Base-by-base conservation (phyloP, 1,140 invertebrate species). In the Drosophila cardini region DNA sequence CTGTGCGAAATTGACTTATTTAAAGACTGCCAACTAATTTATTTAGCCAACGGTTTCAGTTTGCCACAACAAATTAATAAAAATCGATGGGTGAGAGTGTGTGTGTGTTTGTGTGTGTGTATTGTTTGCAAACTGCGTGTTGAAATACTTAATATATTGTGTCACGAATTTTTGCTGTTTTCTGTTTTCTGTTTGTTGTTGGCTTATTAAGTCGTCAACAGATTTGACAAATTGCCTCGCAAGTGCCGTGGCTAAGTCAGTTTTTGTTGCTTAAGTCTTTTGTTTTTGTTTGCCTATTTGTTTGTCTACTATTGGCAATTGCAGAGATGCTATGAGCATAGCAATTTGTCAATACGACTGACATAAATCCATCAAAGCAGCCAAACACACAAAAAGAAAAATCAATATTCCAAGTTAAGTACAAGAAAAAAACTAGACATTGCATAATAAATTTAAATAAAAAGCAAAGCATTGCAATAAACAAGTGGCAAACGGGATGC, bases 311-410 rank as follows among this genome's bases (percentile, higher is more conserved):
- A 64, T 65, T 76, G 55, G 53, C 76, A 83, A 80, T 40, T 71
- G 42, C 56, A 63, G 64, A 63, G 64, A 78, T 76, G 80, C 71
- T 60, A 56, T 80, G 81, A 63, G 46, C 70, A 72, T 82, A 48
- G 58, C 77, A 86, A 86, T 86, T 86, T 86, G 78, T 87, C 82
- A 82, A 86, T 62, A 67, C 63, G 45, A 70, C 67, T 80, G 79
- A 82, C 82, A 86, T 86, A 87, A 87, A 86, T 87, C 79, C 83
- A 79, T 86, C 83, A 87, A 70, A 42, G 62, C 68, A 45, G 11
- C 10, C 52, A 64, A 57, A 58, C 52, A 79, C 55, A 60, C 21
- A 26, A 3, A 26, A 3, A 26, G 4, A 26, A 26, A 64, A 79
- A 73, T 86, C 82, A 82, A 86, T 79, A 78, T 48, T 40, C 32